Evolutionary conservation across 2,888 invertebrate genomes (phyloP).

Genomic region (Heliconius aoede): DNA sequence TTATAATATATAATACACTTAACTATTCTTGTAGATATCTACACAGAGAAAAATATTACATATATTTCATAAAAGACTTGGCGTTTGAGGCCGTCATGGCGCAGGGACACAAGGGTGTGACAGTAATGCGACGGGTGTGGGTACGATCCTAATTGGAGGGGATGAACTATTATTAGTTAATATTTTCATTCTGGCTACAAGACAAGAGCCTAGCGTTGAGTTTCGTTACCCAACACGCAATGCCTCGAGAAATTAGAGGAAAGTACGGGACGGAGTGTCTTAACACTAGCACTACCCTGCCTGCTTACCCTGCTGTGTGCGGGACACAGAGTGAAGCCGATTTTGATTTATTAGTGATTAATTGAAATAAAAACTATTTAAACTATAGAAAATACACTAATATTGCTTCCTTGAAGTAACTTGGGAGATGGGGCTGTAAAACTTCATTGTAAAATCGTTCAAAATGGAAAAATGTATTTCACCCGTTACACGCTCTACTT

Average conservation of each 20-base stretch:
- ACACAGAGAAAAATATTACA: too few species aligned
- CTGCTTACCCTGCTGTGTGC: too few species aligned
- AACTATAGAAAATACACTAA: not conserved
- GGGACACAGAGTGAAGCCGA: not conserved
- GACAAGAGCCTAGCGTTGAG: not conserved
- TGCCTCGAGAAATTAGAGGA: not conserved
- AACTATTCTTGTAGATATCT: too few species aligned
- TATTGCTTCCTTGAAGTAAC: not conserved
- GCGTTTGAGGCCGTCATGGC: not conserved
- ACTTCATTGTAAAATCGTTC: not conserved
- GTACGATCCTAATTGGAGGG: too few species aligned
- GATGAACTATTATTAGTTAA: too few species aligned
- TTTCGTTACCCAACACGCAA: not conserved
- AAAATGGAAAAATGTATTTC: conserved; percentile 8
- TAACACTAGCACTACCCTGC: not conserved
- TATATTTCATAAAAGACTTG: not conserved
- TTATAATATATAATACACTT: not conserved
- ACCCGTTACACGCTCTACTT: not conserved
- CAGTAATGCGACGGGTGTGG: too few species aligned
- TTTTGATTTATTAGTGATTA: too few species aligned
- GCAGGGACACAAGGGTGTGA: too few species aligned
- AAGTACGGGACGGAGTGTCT: not conserved
- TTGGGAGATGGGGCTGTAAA: not conserved
- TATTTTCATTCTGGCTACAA: too few species aligned
- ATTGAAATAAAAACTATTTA: not conserved